A percentile compares a stretch with the other conserved stretches of the same genome.
phyloP scores from a whole-genome alignment of 2,888 invertebrate genomes.

The Chrysomela aeneicollis region DNA sequence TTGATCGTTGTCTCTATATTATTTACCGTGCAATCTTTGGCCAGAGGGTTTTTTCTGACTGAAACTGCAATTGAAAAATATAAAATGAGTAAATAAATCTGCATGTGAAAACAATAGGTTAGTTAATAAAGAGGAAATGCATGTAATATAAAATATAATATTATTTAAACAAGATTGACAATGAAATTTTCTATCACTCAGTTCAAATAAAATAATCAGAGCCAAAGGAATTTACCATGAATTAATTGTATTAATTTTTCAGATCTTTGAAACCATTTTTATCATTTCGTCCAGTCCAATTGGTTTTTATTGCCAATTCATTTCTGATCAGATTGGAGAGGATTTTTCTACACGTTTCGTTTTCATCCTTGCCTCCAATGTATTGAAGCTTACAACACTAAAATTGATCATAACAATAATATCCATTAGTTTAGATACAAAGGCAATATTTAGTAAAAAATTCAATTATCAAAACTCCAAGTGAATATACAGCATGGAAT shows the following conservation, averaged over 20 bases:
- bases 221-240: background rate
- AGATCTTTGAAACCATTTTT: background rate
- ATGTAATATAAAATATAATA: no score
- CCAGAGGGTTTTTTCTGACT: constrained; percentile 7
- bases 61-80: no score
- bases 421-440: no score
- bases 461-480: no score
- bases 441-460: no score
- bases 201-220: background rate
- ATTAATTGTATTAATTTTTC: constrained; percentile 8
- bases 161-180: no score
- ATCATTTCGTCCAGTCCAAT: constrained; percentile 10
- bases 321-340: background rate
- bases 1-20: background rate
- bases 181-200: no score
- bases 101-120: no score
- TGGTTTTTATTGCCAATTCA: background rate
- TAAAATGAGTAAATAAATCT: no score
- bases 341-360: background rate
- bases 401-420: background rate
- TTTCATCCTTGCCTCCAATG: constrained; percentile 5
- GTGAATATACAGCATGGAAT: no score
- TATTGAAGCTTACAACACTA: constrained; percentile 11
- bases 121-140: no score
- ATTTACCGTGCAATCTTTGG: background rate